Percentiles rank a stretch among this genome's conserved stretches.
These are phyloP conservation scores for Notolepis coatsorum DNA, from an alignment of 2,797 vertebrate genomes.

Conservation along the genomic window DNA sequence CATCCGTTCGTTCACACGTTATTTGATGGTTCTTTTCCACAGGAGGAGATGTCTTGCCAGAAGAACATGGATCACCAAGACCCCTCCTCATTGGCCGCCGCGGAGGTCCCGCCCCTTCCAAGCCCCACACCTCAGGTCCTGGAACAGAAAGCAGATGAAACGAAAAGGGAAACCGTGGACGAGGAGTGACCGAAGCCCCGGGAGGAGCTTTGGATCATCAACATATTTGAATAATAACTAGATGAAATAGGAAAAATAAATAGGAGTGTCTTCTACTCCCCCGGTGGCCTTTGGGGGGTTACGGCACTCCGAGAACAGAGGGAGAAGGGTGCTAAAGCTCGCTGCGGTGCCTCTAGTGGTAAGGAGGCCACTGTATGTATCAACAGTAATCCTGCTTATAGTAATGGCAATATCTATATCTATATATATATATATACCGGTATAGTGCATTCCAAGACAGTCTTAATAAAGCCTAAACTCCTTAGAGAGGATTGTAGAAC, in stretches of 20 bases:
- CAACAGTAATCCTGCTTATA: constrained; percentile 87
- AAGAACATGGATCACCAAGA: constrained; percentile 79
- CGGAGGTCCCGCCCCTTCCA: constrained; percentile 69
- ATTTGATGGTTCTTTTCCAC: constrained; percentile 14
- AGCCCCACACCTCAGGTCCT: constrained; percentile 73
- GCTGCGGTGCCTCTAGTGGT: constrained; percentile 75
- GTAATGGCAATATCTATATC: constrained; percentile 85
- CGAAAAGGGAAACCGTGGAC: constrained; percentile 82
- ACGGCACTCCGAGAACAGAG: constrained; percentile 43
- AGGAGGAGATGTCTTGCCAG: constrained; percentile 81
- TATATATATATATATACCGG: constrained; percentile 73
- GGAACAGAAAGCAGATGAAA: constrained; percentile 77
- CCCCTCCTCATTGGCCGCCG: constrained; percentile 60
- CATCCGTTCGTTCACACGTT: neutral
- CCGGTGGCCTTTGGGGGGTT: constrained; percentile 45
- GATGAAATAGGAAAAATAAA: constrained; percentile 52
- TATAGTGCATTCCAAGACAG: constrained; percentile 85
- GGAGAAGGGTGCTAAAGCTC: constrained; percentile 60
- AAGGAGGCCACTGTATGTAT: constrained; percentile 84
- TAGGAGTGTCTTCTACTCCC: constrained; percentile 52
- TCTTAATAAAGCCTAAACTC: constrained; percentile 80
- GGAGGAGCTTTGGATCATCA: constrained; percentile 22
- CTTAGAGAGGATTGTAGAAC: constrained; percentile 68
- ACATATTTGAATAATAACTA: constrained; percentile 45
- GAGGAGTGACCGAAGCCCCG: constrained; percentile 79